Percentiles rank a stretch among this genome's conserved stretches.
These are phyloP conservation scores for Copsychus sechellarum DNA, from an alignment of 2,113 vertebrate species.

Conservation along the genomic window DNA sequence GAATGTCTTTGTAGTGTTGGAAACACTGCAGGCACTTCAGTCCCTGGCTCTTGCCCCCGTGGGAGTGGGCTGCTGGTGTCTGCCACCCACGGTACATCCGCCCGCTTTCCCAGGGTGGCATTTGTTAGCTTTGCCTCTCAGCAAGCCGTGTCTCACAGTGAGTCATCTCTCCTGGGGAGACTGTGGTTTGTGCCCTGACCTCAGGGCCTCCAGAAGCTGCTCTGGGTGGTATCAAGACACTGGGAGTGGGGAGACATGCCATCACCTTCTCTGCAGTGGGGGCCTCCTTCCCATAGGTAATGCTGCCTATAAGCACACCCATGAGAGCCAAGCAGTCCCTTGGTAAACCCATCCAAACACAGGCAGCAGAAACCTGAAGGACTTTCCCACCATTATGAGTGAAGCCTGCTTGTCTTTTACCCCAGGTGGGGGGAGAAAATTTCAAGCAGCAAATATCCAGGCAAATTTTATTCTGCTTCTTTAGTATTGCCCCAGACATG, in stretches of 20 bases:
- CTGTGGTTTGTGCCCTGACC: not conserved
- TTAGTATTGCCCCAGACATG: not conserved
- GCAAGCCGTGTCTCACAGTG: not conserved
- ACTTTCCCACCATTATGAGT: not conserved
- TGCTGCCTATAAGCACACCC: not conserved
- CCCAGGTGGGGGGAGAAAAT: not conserved
- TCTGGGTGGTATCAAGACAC: not conserved
- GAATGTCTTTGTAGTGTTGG: accelerated
- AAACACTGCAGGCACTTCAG: not conserved
- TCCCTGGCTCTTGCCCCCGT: accelerated
- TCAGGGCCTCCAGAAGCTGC: not conserved
- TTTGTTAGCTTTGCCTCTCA: conserved; percentile 14
- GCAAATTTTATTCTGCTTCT: not conserved
- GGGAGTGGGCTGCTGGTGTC: not conserved
- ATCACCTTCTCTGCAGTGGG: not conserved
- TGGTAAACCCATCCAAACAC: not conserved
- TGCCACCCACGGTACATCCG: not conserved
- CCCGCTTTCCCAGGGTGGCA: not conserved
- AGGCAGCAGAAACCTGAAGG: not conserved
- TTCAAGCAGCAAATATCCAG: not conserved
- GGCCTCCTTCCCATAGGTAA: not conserved
- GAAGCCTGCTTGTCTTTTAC: not conserved
- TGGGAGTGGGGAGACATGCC: not conserved
- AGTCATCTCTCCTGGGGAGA: not conserved
- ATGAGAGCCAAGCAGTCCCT: not conserved